Base-by-base conservation (phyloP, 2,888 invertebrate species). In the Tetragonisca angustula region DNA sequence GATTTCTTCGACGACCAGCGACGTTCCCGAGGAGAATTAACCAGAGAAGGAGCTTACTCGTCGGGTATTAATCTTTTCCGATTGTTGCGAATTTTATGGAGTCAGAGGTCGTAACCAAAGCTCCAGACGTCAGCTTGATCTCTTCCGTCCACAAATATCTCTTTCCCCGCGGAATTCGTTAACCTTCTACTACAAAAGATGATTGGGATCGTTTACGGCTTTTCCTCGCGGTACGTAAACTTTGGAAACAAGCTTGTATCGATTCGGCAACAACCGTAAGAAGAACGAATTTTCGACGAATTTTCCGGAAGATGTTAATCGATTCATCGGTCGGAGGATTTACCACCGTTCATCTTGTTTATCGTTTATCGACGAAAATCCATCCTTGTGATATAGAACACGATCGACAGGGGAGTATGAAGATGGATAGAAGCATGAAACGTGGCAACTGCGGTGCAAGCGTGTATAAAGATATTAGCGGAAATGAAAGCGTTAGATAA, bases 231-330 rank as follows among this genome's bases (percentile, higher is more conserved):
- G 5, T 32, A 36, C 36, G 36, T 36, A 24, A 67, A n/a, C 19
- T 24, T 49, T 6, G 69, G 13, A 69, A 61, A 61, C 24, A 36
- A 76, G 56, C 19, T n/a, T 27, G 27, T 68, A 69, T 69, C 70
- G 69, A 4, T 32, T 36, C 61, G 36, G 21, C 32, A 4, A 21
- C 5, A 32, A 24, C n/a, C 1, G 4, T 15, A 61, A 36, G 69
- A 52, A 50, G 52, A 50, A 61, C 32, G n/a, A 50, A 68, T 76
- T 50, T 69, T 49, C 17, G 17, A 36, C 36, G 36, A 36, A 36
- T 36, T 43, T 32, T 43, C 1, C 4, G 61, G 19, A 61, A 21
- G n/a, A n/a, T 15, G 59, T 59, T 50, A 32, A 70, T 59, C 70
- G 19, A 36, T 49, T 56, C 15, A 2, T 3, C 21, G 21, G 19